phyloP scores from a whole-genome alignment of 64 coral and sea anemone species.

The Pocillopora damicornis region DNA sequence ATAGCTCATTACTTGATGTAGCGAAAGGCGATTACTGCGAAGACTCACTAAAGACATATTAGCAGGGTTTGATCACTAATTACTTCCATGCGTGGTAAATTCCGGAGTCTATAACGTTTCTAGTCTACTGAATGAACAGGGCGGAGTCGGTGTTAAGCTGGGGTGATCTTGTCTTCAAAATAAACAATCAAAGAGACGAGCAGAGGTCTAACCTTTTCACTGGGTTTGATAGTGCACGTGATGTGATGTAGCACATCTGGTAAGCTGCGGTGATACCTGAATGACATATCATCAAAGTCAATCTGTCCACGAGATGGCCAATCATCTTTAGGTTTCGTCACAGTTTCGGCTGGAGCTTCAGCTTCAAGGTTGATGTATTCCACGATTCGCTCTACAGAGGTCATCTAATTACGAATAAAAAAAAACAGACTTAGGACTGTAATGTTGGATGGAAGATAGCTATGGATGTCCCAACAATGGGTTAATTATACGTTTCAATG shows the following conservation, averaged over 20 bases:
- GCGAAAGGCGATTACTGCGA: too few relatives aligned
- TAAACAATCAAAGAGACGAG: not conserved
- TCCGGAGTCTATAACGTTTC: too few relatives aligned
- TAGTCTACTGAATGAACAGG: too few relatives aligned
- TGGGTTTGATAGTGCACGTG: conserved; percentile 63
- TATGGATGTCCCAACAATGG: not conserved
- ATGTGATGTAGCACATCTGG: conserved; percentile 71
- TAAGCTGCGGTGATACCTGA: conserved; percentile 61
- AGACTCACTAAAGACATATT: too few relatives aligned
- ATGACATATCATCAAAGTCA: conserved; percentile 65
- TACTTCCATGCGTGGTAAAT: too few relatives aligned
- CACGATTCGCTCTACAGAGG: conserved; percentile 71
- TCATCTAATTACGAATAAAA: conserved; percentile 54
- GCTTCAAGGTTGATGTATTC: conserved; percentile 63
- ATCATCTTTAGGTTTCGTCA: conserved; percentile 55
- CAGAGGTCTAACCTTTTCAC: conserved; percentile 54
- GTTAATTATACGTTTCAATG: not conserved
- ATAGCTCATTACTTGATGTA: too few relatives aligned
- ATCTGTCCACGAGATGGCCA: conserved; percentile 66
- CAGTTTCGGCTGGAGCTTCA: conserved; percentile 53
- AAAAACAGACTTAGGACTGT: not conserved
- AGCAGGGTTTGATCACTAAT: too few relatives aligned
- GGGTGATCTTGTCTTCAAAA: not conserved
- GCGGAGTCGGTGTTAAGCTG: not conserved
- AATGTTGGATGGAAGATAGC: not conserved